A percentile compares a stretch with the other conserved stretches of the same genome.
phyloP scores from a whole-genome alignment of 2,888 invertebrate genomes.

The Heliothis peltigera region DNA sequence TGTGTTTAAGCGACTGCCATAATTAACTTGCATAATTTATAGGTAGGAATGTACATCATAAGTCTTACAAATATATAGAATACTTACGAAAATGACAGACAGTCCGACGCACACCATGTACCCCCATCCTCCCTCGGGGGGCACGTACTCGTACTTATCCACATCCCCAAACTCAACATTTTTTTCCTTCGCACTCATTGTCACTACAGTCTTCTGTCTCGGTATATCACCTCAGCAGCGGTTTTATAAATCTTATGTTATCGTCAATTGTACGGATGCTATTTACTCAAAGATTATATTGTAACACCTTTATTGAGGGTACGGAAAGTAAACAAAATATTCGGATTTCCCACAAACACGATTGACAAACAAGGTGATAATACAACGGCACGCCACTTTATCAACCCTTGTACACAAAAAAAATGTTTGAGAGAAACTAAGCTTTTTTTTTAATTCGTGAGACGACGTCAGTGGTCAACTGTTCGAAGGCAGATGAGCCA shows the following conservation, averaged over 20 bases:
- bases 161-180: slow-evolving; percentile 73
- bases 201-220: slow-evolving; percentile 53
- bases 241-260: slow-evolving; percentile 79
- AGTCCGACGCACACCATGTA: slow-evolving; percentile 92
- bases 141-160: slow-evolving; percentile 82
- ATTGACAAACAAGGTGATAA: slow-evolving; percentile 73
- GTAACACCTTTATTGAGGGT: slow-evolving; percentile 79
- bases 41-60: too few relatives aligned
- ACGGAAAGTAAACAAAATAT: slow-evolving; percentile 73
- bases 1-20: too few relatives aligned
- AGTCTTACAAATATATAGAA: too few relatives aligned
- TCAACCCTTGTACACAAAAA: slow-evolving; percentile 8
- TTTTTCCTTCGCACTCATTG: slow-evolving; percentile 75
- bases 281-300: slow-evolving; percentile 77
- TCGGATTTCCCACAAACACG: slow-evolving; percentile 83
- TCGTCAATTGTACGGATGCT: slow-evolving; percentile 70
- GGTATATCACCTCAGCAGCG: slow-evolving; percentile 68
- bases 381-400: slow-evolving; percentile 49
- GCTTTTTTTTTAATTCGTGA: slow-evolving; percentile 1
- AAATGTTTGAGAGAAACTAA: background rate
- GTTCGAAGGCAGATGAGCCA: slow-evolving; percentile 67
- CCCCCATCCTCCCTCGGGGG: slow-evolving; percentile 94
- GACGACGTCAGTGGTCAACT: slow-evolving; percentile 63
- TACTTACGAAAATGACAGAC: slow-evolving; percentile 92
- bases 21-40: too few relatives aligned